Evolutionary conservation across 2,113 vertebrate genomes (phyloP), one percentile per base, ranked within the genome.

Genomic region (Sebastes schlegelii): DNA sequence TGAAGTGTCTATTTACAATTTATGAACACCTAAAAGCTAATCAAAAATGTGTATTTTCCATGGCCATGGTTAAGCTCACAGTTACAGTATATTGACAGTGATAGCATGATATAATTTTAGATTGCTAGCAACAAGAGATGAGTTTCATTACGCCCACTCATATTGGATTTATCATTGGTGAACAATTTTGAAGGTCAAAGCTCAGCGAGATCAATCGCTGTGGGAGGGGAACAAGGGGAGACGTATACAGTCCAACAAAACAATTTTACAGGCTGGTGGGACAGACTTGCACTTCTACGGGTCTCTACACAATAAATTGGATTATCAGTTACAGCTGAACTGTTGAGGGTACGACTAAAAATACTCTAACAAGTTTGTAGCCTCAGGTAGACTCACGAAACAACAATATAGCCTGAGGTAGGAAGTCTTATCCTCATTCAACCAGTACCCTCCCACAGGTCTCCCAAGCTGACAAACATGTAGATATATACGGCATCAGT

Each of bases 361-460:
- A 68, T 23, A 48, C 17, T 55, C 11, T 4, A 46, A 46, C 21
- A 64, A 13, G 40, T 69, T 19, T 68, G 16, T 68, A 76, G 23
- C 72, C 51, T 49, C 42, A 0, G 77, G 57, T 58, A 65, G 26
- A 70, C 49, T 70, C 49, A 63, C 26, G 57, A 43, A 57, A 64
- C 57, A 63, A n/a, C 66, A 55, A 34, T 55, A 2, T 55, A 57
- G 74, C 79, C 63, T 64, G 8, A 54, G 60, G 72, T 58, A 16
- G 17, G 7, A 62, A 65, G 67, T 73, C 54, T 68, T 54, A 67
- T 68, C 26, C 21, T 68, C 64, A 46, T 48, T 70, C 51, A 55
- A 8, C 23, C 51, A 55, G 52, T 63, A 1, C 52, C 66, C 34
- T 51, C 62, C 55, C 42, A 46, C 2, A 1, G 10, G 9, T 55